These are phyloP conservation scores for Anastrepha ludens DNA, from an alignment of 1,140 invertebrate genomes.

Conservation along the genomic window DNA sequence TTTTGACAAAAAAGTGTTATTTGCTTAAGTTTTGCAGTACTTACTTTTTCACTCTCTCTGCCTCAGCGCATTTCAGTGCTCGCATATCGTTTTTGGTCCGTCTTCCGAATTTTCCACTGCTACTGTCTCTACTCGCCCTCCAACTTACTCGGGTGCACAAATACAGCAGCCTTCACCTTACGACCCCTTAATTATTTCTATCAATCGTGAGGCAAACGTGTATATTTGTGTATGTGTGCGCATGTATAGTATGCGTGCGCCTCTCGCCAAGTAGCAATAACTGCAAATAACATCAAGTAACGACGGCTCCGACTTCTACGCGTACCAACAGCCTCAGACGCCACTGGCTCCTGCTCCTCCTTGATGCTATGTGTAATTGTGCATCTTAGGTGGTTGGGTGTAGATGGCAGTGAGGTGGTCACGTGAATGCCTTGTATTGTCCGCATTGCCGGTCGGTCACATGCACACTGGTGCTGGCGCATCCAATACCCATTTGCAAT, in stretches of 20 bases:
- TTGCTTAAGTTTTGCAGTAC: too few relatives aligned
- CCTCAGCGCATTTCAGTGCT: too few relatives aligned
- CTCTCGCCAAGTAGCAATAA: neutral
- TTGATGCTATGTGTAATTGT: too few relatives aligned
- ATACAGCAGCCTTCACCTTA: neutral
- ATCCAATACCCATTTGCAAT: slow-evolving; percentile 36
- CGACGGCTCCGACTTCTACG: neutral
- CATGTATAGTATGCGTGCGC: neutral
- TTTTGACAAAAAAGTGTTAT: too few relatives aligned
- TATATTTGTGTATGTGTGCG: neutral
- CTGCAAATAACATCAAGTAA: neutral
- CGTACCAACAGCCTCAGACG: neutral
- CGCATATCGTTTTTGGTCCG: too few relatives aligned
- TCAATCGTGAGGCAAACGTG: neutral
- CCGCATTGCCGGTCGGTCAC: neutral
- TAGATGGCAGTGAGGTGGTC: too few relatives aligned
- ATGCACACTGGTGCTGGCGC: neutral
- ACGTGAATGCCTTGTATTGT: neutral
- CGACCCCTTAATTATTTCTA: neutral
- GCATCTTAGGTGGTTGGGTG: too few relatives aligned
- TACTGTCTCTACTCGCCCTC: too few relatives aligned
- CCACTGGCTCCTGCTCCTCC: neutral
- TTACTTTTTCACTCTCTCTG: too few relatives aligned
- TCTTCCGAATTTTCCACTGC: too few relatives aligned
- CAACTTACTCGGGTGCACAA: neutral